A percentile compares a stretch with the other conserved stretches of the same genome.
Evolutionary conservation across 2,888 invertebrate species (phyloP).

Genomic region (Ophonus ardosiacus): DNA sequence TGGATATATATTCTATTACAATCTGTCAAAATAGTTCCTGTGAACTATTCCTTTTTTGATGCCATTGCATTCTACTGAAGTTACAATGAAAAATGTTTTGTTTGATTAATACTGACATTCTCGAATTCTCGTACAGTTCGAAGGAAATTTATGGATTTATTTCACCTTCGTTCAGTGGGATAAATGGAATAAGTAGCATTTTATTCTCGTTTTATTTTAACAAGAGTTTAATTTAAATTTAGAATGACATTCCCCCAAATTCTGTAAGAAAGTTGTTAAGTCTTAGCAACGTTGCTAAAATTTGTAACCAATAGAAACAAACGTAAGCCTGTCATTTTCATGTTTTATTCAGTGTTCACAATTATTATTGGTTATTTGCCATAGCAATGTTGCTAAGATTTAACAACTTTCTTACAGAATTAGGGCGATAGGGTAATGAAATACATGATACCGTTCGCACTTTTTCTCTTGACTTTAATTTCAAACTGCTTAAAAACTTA

Average conservation of each 20-base stretch:
- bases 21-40: constrained; percentile 35
- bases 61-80: constrained; percentile 22
- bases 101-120: constrained; percentile 28
- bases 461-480: not conserved
- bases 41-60: constrained; percentile 31
- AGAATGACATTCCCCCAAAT: not conserved
- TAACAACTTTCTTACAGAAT: too few relatives aligned
- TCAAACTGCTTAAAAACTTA: not conserved
- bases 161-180: not conserved
- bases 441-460: too few relatives aligned
- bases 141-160: constrained; percentile 27
- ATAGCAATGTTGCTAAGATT: too few relatives aligned
- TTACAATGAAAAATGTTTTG: constrained; percentile 33
- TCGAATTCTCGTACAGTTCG: not conserved
- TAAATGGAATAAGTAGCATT: not conserved
- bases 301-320: too few relatives aligned
- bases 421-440: too few relatives aligned
- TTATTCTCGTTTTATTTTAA: not conserved
- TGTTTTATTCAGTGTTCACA: too few relatives aligned
- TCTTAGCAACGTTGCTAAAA: too few relatives aligned
- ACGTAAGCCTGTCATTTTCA: too few relatives aligned
- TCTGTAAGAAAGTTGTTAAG: too few relatives aligned
- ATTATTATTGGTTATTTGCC: too few relatives aligned
- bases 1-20: constrained; percentile 42
- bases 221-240: not conserved